A percentile compares a stretch with the other conserved stretches of the same genome.
These are phyloP conservation scores for Pheosia gnoma DNA, from an alignment of 2,888 invertebrate genomes.

Conservation along the genomic window DNA sequence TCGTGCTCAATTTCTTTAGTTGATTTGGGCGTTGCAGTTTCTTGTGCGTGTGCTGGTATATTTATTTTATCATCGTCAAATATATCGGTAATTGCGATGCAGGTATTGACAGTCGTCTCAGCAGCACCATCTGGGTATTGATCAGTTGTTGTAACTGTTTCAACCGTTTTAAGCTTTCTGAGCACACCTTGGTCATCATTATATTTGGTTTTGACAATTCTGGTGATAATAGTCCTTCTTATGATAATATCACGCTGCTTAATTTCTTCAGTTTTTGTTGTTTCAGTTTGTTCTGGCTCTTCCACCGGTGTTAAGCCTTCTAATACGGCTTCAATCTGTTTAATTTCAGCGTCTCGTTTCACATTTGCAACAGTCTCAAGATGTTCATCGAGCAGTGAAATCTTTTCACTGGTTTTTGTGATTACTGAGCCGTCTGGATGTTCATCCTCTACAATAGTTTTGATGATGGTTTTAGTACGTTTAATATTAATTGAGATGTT, in stretches of 20 bases:
- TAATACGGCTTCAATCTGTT: constrained; percentile 22
- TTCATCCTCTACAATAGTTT: constrained; percentile 68
- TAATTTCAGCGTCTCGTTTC: constrained; percentile 10
- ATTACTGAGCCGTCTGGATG: constrained; percentile 70
- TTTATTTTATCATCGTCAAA: constrained; percentile 6
- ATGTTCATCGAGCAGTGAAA: constrained; percentile 61
- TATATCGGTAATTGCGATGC: constrained; percentile 20
- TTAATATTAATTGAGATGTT: constrained; percentile 48
- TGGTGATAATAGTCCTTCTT: constrained; percentile 41
- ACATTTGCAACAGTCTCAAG: constrained; percentile 26
- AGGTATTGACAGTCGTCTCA: constrained; percentile 44
- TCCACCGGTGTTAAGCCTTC: constrained; percentile 38
- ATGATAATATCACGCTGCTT: constrained; percentile 39
- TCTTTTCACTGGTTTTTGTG: constrained; percentile 71
- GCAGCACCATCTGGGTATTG: constrained; percentile 51
- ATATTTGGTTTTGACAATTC: constrained; percentile 44
- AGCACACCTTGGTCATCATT: constrained; percentile 34
- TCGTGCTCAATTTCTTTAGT: constrained; percentile 15
- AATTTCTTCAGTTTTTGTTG: constrained; percentile 44
- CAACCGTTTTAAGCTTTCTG: constrained; percentile 48
- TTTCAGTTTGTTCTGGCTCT: constrained; percentile 48
- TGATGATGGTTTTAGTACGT: constrained; percentile 63
- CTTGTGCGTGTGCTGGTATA: constrained; percentile 21
- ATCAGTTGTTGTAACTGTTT: constrained; percentile 47
- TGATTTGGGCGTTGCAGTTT: constrained; percentile 14